Base-by-base conservation (phyloP, 2,888 invertebrate species). In the Coenonympha glycerion region DNA sequence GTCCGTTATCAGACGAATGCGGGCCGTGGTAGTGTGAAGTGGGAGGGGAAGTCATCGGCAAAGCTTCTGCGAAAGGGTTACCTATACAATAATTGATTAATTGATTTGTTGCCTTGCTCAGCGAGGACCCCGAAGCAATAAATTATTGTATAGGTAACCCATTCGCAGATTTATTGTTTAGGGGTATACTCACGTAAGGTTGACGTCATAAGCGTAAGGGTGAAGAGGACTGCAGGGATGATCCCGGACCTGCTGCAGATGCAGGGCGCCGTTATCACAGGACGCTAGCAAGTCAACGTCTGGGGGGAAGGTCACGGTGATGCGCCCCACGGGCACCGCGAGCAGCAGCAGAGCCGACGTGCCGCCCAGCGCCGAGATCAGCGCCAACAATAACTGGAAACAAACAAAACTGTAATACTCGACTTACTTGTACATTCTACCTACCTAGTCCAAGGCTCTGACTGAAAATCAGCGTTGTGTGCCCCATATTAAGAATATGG, bases 311-410 rank as follows among this genome's bases (percentile, higher is more conserved):
- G 89, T 89, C 36, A 92, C 83, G 0, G 89, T 91, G 60, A 92
- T 87, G 58, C 93, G 84, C 15, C 92, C 93, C 4, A 92, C 90
- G 0, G 93, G 93, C 30, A 94, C 92, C 6, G 91, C 79, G 21
- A 93, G 84, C 47, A 93, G 79, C 15, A 93, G 80, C 41, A 93
- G 77, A 0, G 92, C 91, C 3, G 92, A 90, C 3, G 80, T 86
- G 4, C 93, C 93, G 15, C 92, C 92, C 51, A 92, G 69, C 13
- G 89, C 88, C 28, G 93, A 93, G 56, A 92, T 91, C 24, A 91
- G 64, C 9, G 92, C 90, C 60, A 93, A 72, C 56, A 93, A 72
- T 41, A 92, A 76, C 93, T 93, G 28, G 33, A 54, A 31, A 45
- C 11, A 31, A 34, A 19, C 18, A 31, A 44, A 9, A 1, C 8